These are phyloP conservation scores for Martes martes DNA, from an alignment of 2,113 vertebrate species.

Conservation along the genomic window DNA sequence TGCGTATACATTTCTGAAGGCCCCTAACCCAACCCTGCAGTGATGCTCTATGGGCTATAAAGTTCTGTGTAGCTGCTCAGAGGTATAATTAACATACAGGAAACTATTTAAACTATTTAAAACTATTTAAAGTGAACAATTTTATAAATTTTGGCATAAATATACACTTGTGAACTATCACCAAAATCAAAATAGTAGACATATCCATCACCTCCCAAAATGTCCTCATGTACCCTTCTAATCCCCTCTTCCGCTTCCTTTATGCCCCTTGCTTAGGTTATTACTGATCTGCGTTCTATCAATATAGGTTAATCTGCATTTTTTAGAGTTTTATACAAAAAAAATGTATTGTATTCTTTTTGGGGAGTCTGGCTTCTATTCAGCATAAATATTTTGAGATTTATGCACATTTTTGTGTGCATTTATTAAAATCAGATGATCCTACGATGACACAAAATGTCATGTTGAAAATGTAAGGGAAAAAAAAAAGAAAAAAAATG, in stretches of 20 bases:
- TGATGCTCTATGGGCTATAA: background rate
- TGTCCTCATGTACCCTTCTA: background rate
- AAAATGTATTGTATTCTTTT: background rate
- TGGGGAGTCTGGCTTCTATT: background rate
- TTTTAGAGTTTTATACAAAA: constrained; percentile 25
- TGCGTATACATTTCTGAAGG: background rate
- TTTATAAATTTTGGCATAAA: background rate
- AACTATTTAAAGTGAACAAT: background rate
- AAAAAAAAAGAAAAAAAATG: background rate
- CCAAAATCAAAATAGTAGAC: background rate
- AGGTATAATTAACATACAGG: background rate
- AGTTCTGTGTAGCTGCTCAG: background rate
- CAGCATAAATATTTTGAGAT: constrained; percentile 35
- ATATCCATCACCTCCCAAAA: background rate
- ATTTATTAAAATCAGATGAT: constrained; percentile 7
- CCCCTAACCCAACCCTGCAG: background rate
- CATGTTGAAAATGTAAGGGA: background rate
- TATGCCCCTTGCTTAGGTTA: background rate
- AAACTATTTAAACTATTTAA: background rate
- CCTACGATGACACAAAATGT: background rate
- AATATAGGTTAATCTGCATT: background rate
- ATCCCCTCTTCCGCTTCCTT: background rate
- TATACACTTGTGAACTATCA: background rate
- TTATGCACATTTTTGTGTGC: constrained; percentile 7
- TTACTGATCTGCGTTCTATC: background rate